Base-by-base conservation (phyloP, 2,888 invertebrate species). In the Lydus trimaculatus region DNA sequence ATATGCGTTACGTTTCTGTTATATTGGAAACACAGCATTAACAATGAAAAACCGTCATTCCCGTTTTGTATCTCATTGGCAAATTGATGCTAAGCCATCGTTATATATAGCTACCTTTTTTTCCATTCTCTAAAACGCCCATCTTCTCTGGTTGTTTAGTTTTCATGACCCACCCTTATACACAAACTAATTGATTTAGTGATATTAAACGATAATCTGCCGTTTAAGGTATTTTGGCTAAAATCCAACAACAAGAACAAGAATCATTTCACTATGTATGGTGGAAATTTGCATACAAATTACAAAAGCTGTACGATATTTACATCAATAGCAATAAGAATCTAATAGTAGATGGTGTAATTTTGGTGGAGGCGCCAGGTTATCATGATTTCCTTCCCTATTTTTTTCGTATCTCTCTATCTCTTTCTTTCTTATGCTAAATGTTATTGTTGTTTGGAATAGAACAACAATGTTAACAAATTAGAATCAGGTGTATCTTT, bases 281-380 rank as follows among this genome's bases (percentile, higher is more conserved):
- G 17, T 1, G 2, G 3, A 13, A 25, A 56, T 56, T 56, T 56
- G 13, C 56, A 56, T 56, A 56, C 56, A 56, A 56, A 56, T 56
- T 56, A 56, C 56, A 56, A 56, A 25, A 13, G 9, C 8, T 48
- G 23, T 17, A 4, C 25, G 13, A 56, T 56, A 56, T 56, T 56
- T 56, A 56, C 56, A 56, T 56, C 56, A 25, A 56, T 56, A 56
- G 17, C 6, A n/a, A n/a, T 17, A n/a, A 43, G 1, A 20, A 3
- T 5, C 52, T 25, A 56, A 56, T 15, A 25, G 25, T 13, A 56
- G 8, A 1, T 3, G 5, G 56, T 25, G 56, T 56, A 11, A 52
- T 52, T 52, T 52, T 52, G 28, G 56, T 56, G 56, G 56, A 56
- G 25, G 56, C 56, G 56, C 28, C 56, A 6, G 25, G 56, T 7